These are phyloP conservation scores for Heterodera filipjevi DNA, from an alignment of 2,888 invertebrate genomes.

Conservation along the genomic window DNA sequence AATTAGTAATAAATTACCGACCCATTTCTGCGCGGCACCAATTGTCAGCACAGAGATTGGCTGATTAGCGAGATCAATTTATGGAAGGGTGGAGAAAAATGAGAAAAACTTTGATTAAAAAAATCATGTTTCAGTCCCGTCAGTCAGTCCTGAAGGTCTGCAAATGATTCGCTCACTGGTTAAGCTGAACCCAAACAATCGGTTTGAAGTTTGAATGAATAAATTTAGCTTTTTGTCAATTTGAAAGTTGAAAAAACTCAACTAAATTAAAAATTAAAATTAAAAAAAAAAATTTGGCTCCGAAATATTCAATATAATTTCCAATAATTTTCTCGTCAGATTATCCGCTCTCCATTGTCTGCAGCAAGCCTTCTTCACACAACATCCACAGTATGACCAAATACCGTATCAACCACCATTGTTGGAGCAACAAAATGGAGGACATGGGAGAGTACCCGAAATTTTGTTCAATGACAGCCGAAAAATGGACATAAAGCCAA, in stretches of 20 bases:
- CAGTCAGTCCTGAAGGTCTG: conserved; percentile 19
- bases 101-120: too few relatives aligned
- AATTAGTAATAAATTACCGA: too few relatives aligned
- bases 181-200: conserved; percentile 25
- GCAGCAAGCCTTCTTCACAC: not conserved
- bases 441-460: not conserved
- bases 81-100: too few relatives aligned
- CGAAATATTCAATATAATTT: not conserved
- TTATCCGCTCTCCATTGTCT: not conserved
- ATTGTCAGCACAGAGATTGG: too few relatives aligned
- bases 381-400: conserved; percentile 4
- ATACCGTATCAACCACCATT: conserved; percentile 4
- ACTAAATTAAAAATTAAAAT: too few relatives aligned
- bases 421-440: not conserved
- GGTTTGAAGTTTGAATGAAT: not conserved
- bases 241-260: too few relatives aligned
- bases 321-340: not conserved
- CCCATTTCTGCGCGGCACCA: too few relatives aligned
- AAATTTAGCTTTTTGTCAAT: not conserved
- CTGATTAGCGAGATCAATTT: too few relatives aligned
- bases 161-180: conserved; percentile 28
- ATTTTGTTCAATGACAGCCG: not conserved
- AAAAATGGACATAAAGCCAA: not conserved
- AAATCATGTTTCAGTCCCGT: conserved; percentile 8
- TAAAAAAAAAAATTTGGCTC: not conserved